phyloP scores from a whole-genome alignment of 2,113 vertebrate species.

The Cathartes aura region DNA sequence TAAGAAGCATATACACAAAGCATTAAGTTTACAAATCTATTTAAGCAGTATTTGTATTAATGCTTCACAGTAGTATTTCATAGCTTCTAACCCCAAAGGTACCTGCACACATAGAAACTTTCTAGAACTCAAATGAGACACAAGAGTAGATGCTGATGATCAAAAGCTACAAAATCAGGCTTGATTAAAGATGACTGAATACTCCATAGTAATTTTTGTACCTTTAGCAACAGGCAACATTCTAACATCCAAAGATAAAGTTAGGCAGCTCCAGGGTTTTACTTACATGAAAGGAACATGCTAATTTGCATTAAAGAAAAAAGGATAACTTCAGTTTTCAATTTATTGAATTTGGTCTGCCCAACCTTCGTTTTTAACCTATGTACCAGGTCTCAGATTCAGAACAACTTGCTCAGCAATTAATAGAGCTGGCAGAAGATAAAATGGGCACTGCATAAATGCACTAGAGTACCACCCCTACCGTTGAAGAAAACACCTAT shows the following conservation, averaged over 20 bases:
- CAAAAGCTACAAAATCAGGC: not conserved
- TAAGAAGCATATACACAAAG: conserved; percentile 31
- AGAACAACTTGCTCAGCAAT: not conserved
- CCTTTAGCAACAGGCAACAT: not conserved
- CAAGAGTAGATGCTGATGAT: not conserved
- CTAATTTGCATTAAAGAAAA: not conserved
- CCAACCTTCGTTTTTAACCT: not conserved
- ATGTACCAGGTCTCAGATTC: not conserved
- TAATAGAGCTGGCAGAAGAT: not conserved
- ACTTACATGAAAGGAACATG: not conserved
- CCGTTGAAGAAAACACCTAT: not conserved
- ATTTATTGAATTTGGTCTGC: not conserved
- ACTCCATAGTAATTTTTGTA: not conserved
- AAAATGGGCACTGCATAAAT: not conserved
- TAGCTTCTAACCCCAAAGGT: not conserved
- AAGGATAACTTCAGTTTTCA: not conserved
- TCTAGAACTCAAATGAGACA: not conserved
- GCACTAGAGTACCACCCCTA: not conserved
- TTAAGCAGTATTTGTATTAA: not conserved
- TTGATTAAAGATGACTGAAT: not conserved
- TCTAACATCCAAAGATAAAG: not conserved
- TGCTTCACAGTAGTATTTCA: not conserved
- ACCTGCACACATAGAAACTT: not conserved
- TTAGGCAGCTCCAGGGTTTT: not conserved
- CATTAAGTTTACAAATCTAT: not conserved